phyloP scores from a whole-genome alignment of 2,113 vertebrate species.

The Taurulus bubalis region DNA sequence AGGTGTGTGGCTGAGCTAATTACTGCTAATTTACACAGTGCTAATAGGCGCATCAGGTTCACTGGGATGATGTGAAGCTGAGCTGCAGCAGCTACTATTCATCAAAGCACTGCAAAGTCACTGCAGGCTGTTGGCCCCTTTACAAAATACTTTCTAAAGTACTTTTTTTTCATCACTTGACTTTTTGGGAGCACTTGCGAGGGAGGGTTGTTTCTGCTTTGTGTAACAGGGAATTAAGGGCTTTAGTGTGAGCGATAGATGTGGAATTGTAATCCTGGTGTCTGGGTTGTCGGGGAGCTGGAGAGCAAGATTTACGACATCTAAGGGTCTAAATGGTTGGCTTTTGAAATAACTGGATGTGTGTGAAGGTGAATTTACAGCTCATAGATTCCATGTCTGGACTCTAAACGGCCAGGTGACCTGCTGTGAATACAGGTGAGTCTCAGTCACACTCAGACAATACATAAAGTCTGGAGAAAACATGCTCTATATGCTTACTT shows the following conservation, averaged over 20 bases:
- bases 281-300: slow-evolving; percentile 43
- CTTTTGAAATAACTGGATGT: slow-evolving; percentile 53
- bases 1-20: slow-evolving; percentile 40
- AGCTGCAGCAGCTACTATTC: slow-evolving; percentile 45
- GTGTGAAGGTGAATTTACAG: slow-evolving; percentile 54
- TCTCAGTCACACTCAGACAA: neutral
- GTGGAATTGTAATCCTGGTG: slow-evolving; percentile 60
- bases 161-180: slow-evolving; percentile 47
- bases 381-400: slow-evolving; percentile 37
- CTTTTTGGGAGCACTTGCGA: slow-evolving; percentile 49
- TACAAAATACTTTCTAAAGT: slow-evolving; percentile 62
- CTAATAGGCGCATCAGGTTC: slow-evolving; percentile 43
- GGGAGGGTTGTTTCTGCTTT: slow-evolving; percentile 58
- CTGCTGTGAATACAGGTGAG: slow-evolving; percentile 7
- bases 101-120: slow-evolving; percentile 54
- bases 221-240: slow-evolving; percentile 59
- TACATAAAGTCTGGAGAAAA: neutral
- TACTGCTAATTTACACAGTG: slow-evolving; percentile 41
- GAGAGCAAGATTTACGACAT: slow-evolving; percentile 62
- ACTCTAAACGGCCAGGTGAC: slow-evolving; percentile 24
- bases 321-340: slow-evolving; percentile 55
- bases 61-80: slow-evolving; percentile 35
- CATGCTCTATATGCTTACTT: neutral
- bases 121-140: slow-evolving; percentile 52
- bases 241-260: slow-evolving; percentile 65